phyloP scores from a whole-genome alignment of 2,888 invertebrate species.

The Agonopterix subpropinquella region DNA sequence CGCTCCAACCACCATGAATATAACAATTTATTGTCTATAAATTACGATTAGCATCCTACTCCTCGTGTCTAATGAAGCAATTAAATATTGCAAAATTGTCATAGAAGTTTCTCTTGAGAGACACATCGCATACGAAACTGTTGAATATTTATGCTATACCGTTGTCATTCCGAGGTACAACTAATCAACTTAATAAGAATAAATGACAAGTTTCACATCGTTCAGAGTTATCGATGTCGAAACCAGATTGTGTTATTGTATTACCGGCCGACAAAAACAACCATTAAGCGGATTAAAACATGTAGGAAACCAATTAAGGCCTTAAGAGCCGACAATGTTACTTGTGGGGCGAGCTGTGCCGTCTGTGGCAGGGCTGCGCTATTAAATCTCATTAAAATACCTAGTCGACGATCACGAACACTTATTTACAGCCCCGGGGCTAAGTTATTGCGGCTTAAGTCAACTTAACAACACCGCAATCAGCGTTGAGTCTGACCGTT shows the following conservation, averaged over 20 bases:
- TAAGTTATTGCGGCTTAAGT: slow-evolving; percentile 52
- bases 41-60: slow-evolving; percentile 54
- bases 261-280: slow-evolving; percentile 46
- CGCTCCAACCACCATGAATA: slow-evolving; percentile 59
- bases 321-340: slow-evolving; percentile 51
- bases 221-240: slow-evolving; percentile 41
- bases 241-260: slow-evolving; percentile 49
- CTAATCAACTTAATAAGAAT: slow-evolving; percentile 31
- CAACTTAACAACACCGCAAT: slow-evolving; percentile 48
- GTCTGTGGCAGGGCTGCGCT: slow-evolving; percentile 29
- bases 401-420: slow-evolving; percentile 57
- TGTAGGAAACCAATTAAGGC: slow-evolving; percentile 63
- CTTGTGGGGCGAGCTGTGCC: slow-evolving; percentile 29
- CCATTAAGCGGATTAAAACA: slow-evolving; percentile 58
- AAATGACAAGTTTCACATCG: slow-evolving; percentile 44
- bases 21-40: slow-evolving; percentile 66
- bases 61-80: slow-evolving; percentile 45
- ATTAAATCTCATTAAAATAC: slow-evolving; percentile 67
- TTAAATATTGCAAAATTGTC: slow-evolving; percentile 36
- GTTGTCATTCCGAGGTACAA: slow-evolving; percentile 18
- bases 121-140: slow-evolving; percentile 11
- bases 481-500: slow-evolving; percentile 48
- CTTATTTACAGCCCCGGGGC: slow-evolving; percentile 49
- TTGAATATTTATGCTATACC: slow-evolving; percentile 12
- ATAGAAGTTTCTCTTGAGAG: slow-evolving; percentile 20